phyloP scores from a whole-genome alignment of 2,888 invertebrate genomes.

The Amphipyra berbera region DNA sequence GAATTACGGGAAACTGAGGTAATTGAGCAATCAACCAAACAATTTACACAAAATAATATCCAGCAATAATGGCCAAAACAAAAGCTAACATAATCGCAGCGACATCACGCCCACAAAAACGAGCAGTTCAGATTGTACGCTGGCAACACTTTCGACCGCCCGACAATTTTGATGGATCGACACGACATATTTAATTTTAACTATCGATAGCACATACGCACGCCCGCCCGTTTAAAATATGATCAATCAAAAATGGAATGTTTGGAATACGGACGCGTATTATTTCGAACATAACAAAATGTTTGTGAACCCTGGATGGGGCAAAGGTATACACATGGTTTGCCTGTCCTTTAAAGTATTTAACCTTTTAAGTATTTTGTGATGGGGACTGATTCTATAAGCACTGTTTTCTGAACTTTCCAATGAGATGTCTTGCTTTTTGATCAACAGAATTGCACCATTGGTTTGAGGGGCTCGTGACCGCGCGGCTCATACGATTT shows the following conservation, averaged over 20 bases:
- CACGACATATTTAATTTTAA: slow-evolving; percentile 68
- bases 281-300: slow-evolving; percentile 12
- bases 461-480: no score
- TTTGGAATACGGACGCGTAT: slow-evolving; percentile 28
- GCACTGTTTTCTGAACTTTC: no score
- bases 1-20: not conserved
- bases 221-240: slow-evolving; percentile 66
- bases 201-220: slow-evolving; percentile 55
- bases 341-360: no score
- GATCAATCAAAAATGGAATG: slow-evolving; percentile 67
- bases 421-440: no score
- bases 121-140: slow-evolving; percentile 47
- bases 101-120: slow-evolving; percentile 14
- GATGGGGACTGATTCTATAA: no score
- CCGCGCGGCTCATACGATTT: no score
- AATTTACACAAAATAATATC: slow-evolving; percentile 3
- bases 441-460: no score
- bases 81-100: slow-evolving; percentile 1
- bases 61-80: slow-evolving; percentile 3
- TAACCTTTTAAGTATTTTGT: no score
- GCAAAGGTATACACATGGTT: not conserved
- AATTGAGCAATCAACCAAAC: not conserved
- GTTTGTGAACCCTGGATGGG: slow-evolving; percentile 15
- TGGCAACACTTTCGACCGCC: slow-evolving; percentile 56
- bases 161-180: slow-evolving; percentile 71